These are phyloP conservation scores for Platyrinchus mystaceus DNA, from an alignment of 2,797 vertebrate genomes.

Conservation along the genomic window DNA sequence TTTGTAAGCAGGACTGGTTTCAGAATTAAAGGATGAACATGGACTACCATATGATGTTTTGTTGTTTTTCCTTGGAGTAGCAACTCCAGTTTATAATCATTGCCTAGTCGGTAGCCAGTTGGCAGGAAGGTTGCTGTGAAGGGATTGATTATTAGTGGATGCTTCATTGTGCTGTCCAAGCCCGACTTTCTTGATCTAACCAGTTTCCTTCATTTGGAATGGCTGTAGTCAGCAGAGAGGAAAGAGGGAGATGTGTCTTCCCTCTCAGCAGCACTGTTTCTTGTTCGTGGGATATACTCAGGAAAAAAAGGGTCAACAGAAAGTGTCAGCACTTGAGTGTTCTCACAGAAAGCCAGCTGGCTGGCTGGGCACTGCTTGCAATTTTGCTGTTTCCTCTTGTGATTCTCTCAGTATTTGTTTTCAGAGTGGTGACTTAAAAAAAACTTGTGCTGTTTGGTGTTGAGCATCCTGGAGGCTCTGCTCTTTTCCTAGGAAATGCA, in stretches of 20 bases:
- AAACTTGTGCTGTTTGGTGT: background rate
- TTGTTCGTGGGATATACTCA: background rate
- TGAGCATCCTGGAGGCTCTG: background rate
- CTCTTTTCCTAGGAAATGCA: background rate
- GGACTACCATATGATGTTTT: background rate
- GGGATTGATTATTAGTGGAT: constrained; percentile 52
- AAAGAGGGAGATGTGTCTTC: background rate
- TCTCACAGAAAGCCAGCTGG: background rate
- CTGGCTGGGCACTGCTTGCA: background rate
- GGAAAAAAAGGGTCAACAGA: constrained; percentile 4
- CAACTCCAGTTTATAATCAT: constrained; percentile 27
- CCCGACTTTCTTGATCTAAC: constrained; percentile 43
- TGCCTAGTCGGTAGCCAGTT: constrained; percentile 30
- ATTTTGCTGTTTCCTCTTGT: background rate
- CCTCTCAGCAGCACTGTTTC: background rate
- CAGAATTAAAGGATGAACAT: background rate
- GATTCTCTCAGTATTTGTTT: background rate
- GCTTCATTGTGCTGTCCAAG: constrained; percentile 43
- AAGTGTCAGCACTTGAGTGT: background rate
- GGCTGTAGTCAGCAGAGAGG: constrained; percentile 12
- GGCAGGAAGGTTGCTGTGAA: constrained; percentile 31
- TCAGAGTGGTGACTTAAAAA: background rate
- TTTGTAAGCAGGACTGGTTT: background rate
- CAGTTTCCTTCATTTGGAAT: constrained; percentile 20
- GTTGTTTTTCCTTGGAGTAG: constrained; percentile 22